Conservation (phyloP, 2,888 invertebrate genomes). For the Panopea generosa region DNA sequence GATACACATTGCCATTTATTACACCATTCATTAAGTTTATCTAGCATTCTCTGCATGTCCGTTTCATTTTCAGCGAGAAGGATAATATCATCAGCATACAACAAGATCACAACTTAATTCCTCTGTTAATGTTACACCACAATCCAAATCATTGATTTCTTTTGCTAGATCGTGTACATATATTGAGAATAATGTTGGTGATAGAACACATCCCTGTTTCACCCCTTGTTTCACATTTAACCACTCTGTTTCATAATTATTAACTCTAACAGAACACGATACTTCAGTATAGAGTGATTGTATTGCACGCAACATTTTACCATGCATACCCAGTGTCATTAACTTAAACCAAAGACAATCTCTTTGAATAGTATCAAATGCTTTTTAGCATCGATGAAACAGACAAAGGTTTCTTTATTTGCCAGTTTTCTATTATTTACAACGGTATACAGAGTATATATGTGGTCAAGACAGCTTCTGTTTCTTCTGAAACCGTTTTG, state of each 20-base stretch:
- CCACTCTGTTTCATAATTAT: slow-evolving; percentile 18
- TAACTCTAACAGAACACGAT: slow-evolving; percentile 13
- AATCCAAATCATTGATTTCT: slow-evolving; percentile 10
- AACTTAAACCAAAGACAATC: slow-evolving; percentile 28
- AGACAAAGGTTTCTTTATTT: slow-evolving; percentile 20
- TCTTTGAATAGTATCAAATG: slow-evolving; percentile 41
- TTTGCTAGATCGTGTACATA: slow-evolving; percentile 37
- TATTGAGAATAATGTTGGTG: slow-evolving; percentile 32
- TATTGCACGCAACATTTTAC: slow-evolving; percentile 37
- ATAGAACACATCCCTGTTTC: slow-evolving; percentile 36
- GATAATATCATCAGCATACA: slow-evolving; percentile 48
- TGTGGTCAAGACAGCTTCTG: slow-evolving; percentile 31
- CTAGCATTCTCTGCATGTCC: slow-evolving; percentile 24
- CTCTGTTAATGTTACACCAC: slow-evolving; percentile 20
- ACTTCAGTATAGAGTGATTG: slow-evolving; percentile 24
- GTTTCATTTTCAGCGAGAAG: slow-evolving; percentile 19
- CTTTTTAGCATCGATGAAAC: slow-evolving; percentile 35
- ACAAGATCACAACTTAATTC: slow-evolving; percentile 1
- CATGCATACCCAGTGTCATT: slow-evolving; percentile 8
- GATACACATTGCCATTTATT: slow-evolving; percentile 18
- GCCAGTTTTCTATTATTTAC: slow-evolving; percentile 22
- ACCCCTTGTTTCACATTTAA: slow-evolving; percentile 33
- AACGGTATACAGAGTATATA: slow-evolving; percentile 26
- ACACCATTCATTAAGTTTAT: slow-evolving; percentile 28
- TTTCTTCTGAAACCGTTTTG: slow-evolving; percentile 45